These are phyloP conservation scores for Diplosoma virens DNA, from an alignment of 23 tunicate genomes.

Conservation along the genomic window DNA sequence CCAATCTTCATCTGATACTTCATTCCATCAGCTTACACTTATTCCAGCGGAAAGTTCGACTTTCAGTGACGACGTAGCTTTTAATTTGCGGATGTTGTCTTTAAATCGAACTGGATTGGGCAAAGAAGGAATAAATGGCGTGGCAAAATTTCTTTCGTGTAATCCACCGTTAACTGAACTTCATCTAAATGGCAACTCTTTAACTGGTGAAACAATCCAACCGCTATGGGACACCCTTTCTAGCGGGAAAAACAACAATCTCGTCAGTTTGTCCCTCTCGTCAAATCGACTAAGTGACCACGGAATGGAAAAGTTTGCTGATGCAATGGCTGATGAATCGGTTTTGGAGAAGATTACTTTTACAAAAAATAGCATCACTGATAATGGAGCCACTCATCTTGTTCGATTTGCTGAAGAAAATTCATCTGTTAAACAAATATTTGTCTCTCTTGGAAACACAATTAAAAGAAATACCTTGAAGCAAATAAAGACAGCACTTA, in stretches of 20 bases:
- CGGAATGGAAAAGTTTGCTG: not conserved
- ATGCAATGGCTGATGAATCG: not conserved
- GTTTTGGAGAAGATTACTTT: not conserved
- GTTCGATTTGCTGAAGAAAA: conserved; percentile 22
- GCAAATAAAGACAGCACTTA: not conserved
- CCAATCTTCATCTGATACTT: not conserved
- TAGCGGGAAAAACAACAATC: conserved; percentile 22
- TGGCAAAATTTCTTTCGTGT: conserved; percentile 21
- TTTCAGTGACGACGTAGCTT: not conserved
- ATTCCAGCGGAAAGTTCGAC: not conserved
- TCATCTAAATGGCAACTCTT: conserved; percentile 11
- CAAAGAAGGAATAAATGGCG: conserved; percentile 14
- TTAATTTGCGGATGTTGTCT: conserved; percentile 10
- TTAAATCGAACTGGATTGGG: conserved; percentile 23
- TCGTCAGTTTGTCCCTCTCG: conserved; percentile 13
- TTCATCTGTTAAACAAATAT: not conserved
- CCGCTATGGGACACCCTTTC: conserved; percentile 41
- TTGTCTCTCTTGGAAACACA: conserved; percentile 16
- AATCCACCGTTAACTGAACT: conserved; percentile 24
- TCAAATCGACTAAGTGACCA: conserved; percentile 14
- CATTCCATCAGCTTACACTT: conserved; percentile 10
- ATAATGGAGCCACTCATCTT: conserved; percentile 4
- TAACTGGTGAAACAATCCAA: conserved; percentile 8
- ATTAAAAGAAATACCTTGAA: conserved; percentile 30
- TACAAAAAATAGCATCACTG: conserved; percentile 30